Conservation (phyloP, 1,140 invertebrate genomes). For the Drosophila arawakana region DNA sequence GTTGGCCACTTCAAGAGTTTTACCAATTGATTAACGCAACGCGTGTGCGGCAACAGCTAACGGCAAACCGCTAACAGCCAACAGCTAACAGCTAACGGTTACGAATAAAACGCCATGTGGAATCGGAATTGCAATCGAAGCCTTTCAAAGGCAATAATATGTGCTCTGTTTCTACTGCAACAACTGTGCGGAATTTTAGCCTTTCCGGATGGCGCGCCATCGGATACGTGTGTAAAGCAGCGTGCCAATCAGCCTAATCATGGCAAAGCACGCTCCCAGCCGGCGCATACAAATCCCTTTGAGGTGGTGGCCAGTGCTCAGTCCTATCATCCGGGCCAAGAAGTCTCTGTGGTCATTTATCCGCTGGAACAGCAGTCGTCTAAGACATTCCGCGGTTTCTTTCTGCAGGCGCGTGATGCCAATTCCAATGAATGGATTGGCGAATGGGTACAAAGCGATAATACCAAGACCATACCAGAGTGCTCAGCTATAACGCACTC, state of each 20-base stretch:
- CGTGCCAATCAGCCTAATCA: conserved; percentile 90
- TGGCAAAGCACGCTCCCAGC: conserved; percentile 88
- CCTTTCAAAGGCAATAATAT: neutral
- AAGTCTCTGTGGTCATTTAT: conserved; percentile 85
- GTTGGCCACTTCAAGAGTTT: conserved; percentile 67
- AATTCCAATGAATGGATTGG: conserved; percentile 90
- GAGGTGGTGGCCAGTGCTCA: conserved; percentile 87
- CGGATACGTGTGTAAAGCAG: conserved; percentile 91
- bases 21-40: conserved; percentile 61
- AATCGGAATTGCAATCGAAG: conserved; percentile 32
- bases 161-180: conserved; percentile 20
- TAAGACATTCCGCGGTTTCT: conserved; percentile 89
- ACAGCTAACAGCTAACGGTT: neutral
- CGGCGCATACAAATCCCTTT: conserved; percentile 87
- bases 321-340: conserved; percentile 87
- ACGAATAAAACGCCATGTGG: conserved; percentile 33
- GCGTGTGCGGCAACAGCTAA: conserved; percentile 52
- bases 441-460: conserved; percentile 88
- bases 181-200: conserved; percentile 44
- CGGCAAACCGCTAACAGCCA: neutral
- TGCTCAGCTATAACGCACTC: conserved; percentile 92
- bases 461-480: conserved; percentile 90
- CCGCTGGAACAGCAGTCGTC: conserved; percentile 76
- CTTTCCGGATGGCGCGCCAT: conserved; percentile 91
- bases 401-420: conserved; percentile 91